phyloP scores from a whole-genome alignment of 2,888 invertebrate genomes.

The Himalopsyche japonica region DNA sequence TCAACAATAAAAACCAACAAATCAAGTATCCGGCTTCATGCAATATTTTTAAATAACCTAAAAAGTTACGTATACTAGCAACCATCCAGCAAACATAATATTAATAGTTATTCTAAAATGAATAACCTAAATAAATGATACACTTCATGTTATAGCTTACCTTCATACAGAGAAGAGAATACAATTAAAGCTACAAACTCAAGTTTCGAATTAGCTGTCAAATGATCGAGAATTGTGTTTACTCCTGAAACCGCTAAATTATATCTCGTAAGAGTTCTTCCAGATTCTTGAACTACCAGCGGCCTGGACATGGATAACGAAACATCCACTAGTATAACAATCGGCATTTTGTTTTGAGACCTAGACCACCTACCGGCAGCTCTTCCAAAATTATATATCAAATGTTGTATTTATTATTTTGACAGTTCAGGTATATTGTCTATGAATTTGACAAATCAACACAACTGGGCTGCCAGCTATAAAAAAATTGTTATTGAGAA shows the following conservation, averaged over 20 bases:
- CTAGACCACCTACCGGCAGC: too few relatives aligned
- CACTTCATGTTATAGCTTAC: constrained; percentile 1
- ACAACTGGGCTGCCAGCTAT: too few relatives aligned
- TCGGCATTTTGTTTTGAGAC: constrained; percentile 28
- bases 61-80: too few relatives aligned
- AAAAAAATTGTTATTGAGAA: too few relatives aligned
- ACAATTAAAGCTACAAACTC: constrained; percentile 34
- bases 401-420: too few relatives aligned
- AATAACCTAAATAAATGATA: too few relatives aligned
- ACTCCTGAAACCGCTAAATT: constrained; percentile 30
- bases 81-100: too few relatives aligned
- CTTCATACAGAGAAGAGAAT: constrained; percentile 38
- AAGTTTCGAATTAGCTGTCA: constrained; percentile 34
- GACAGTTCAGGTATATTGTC: too few relatives aligned
- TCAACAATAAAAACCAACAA: background rate
- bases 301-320: constrained; percentile 37
- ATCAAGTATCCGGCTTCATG: background rate
- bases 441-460: too few relatives aligned
- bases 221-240: constrained; percentile 32
- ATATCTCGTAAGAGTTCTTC: constrained; percentile 26
- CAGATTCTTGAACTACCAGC: constrained; percentile 16
- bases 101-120: too few relatives aligned
- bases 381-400: too few relatives aligned
- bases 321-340: constrained; percentile 35
- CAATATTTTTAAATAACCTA: background rate